Conservation (phyloP, 2,113 vertebrate genomes). For the Pipa parva region DNA sequence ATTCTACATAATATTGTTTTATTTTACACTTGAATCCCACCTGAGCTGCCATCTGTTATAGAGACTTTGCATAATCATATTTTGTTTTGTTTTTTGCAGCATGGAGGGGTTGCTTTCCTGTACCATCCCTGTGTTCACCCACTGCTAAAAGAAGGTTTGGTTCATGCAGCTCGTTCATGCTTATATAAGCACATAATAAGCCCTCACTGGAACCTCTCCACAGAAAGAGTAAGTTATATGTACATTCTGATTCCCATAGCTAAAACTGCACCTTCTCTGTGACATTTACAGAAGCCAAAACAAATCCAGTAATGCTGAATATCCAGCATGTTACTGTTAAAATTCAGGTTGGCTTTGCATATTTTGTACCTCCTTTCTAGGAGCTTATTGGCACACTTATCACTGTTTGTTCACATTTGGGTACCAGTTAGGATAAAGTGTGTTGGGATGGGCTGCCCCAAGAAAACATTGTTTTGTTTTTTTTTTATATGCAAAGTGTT, state of each 20-base stretch:
- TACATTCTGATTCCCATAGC: neutral
- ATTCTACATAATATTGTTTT: too few relatives aligned
- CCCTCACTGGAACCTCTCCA: constrained; percentile 59
- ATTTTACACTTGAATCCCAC: too few relatives aligned
- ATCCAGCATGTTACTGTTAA: neutral
- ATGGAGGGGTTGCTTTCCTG: constrained; percentile 60
- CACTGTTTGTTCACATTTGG: too few relatives aligned
- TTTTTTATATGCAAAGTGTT: too few relatives aligned
- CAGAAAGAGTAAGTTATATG: constrained; percentile 56
- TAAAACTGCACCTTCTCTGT: neutral
- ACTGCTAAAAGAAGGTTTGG: constrained; percentile 57
- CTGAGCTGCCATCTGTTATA: too few relatives aligned
- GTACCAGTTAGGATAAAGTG: too few relatives aligned
- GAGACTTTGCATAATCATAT: too few relatives aligned
- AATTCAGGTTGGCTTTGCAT: neutral
- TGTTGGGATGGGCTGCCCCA: too few relatives aligned
- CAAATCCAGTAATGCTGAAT: too few relatives aligned
- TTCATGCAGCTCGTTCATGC: constrained; percentile 57
- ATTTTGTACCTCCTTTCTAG: neutral
- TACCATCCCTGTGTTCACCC: constrained; percentile 69
- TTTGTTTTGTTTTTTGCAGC: constrained; percentile 50
- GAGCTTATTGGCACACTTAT: too few relatives aligned
- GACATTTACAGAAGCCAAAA: too few relatives aligned
- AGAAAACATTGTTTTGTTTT: too few relatives aligned
- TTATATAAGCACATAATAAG: constrained; percentile 58